Percentiles rank a stretch among this genome's conserved stretches.
Evolutionary conservation across 2,113 vertebrate genomes (phyloP).

Genomic region (Strigops habroptila): DNA sequence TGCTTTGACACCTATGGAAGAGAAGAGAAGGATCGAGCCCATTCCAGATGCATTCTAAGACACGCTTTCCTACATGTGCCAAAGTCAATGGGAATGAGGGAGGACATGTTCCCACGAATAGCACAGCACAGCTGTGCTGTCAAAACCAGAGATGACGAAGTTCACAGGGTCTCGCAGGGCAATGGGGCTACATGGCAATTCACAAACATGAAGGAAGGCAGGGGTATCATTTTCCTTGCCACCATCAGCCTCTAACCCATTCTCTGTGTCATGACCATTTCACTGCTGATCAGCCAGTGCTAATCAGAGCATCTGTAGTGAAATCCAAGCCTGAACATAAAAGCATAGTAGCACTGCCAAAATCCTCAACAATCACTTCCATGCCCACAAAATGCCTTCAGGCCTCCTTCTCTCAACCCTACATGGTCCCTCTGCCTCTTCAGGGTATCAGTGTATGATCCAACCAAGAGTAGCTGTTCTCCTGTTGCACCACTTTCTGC

Average conservation of each 20-base stretch:
- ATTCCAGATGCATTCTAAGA: neutral
- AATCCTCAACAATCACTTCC: fast-evolving
- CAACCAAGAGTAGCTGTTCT: neutral
- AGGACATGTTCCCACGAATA: neutral
- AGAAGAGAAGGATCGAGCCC: neutral
- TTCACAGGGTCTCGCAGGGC: fast-evolving
- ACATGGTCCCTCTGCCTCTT: neutral
- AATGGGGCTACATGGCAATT: neutral
- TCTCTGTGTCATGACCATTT: neutral
- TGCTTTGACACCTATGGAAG: neutral
- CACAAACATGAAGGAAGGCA: neutral
- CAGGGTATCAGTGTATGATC: neutral
- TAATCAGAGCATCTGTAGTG: neutral
- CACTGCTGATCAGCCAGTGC: neutral
- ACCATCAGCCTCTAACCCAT: neutral
- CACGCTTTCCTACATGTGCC: neutral
- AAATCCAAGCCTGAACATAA: neutral
- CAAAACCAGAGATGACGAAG: neutral
- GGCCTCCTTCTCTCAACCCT: neutral
- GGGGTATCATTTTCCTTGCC: neutral
- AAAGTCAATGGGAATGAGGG: neutral
- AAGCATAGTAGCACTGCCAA: neutral
- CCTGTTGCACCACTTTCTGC: neutral
- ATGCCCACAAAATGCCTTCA: neutral
- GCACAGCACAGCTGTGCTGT: neutral